Evolutionary conservation across 2,113 vertebrate species (phyloP).

Genomic region (Guaruba guarouba): DNA sequence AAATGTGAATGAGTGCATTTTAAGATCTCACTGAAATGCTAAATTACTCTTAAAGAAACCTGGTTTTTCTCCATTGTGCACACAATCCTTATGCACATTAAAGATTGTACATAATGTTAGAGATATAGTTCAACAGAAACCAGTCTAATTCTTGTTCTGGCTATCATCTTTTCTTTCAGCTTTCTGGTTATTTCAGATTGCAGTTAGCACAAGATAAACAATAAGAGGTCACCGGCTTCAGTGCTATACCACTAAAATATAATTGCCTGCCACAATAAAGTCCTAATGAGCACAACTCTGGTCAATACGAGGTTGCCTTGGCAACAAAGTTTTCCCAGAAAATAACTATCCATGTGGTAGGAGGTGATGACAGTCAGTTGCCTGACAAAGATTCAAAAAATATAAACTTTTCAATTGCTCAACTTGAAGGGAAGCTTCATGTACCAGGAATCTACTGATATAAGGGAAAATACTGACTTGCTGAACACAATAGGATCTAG

Average conservation of each 20-base stretch:
- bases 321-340: constrained; percentile 1
- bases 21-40: background rate
- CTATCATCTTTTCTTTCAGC: background rate
- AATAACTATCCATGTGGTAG: background rate
- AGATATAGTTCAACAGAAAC: background rate
- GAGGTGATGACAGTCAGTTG: background rate
- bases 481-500: background rate
- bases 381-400: background rate
- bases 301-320: background rate
- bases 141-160: background rate
- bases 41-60: background rate
- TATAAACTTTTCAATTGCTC: background rate
- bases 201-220: background rate
- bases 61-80: background rate
- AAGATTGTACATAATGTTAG: background rate
- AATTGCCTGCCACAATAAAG: constrained; percentile 24
- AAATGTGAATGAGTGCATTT: background rate
- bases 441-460: background rate
- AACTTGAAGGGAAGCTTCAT: background rate
- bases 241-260: background rate
- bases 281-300: constrained; percentile 29
- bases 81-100: background rate
- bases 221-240: background rate
- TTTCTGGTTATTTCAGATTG: background rate
- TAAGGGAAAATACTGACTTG: background rate